Base-by-base conservation (phyloP, 2,797 vertebrate genomes). In the Danio kyathit region DNA sequence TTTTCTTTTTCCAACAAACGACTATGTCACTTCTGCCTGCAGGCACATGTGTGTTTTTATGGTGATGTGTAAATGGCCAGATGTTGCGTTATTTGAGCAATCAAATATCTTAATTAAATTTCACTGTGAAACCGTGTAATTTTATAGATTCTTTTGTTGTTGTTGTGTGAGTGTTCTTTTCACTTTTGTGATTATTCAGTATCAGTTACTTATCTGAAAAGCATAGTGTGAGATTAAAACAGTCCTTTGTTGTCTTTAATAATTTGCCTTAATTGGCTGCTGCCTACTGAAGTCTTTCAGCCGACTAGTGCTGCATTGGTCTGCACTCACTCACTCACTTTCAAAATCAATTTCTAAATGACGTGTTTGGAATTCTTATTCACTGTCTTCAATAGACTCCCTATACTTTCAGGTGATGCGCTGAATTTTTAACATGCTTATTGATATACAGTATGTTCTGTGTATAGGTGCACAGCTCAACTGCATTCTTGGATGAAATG, bases 201-300 rank as follows among this genome's bases (percentile, higher is more conserved):
- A 56, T 13, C 5, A 29, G n/a, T 44, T 13, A 12, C n/a, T 44
- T 46, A 13, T 7, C 13, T 60, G 6, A 59, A 60, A 60, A 60
- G 46, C 17, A 67, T 51, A 38, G 11, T 29, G 44, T 70, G 48
- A 52, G 21, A 70, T 51, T 38, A 52, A 16, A 70, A 70, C 21
- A n/a, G 51, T 40, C 5, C 48, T 40, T 40, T 52, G 48, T 13
- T 52, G 49, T 48, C 65, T 67, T 49, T 67, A 65, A 19, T 46
- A 13, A 19, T 19, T 46, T 51, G 12, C 29, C 46, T 66, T 13
- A 67, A 21, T 49, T 14, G 21, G 9, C 21, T 0, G 1, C 70
- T 40, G 1, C 3, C n/a, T 51, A 52, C 7, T 69, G 44, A 49
- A 52, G 8, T 52, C 14, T n/a, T 70, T 38, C 49, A 40, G 21